Evolutionary conservation across 1,140 invertebrate species (phyloP).

Genomic region (Drosophila aff.): DNA sequence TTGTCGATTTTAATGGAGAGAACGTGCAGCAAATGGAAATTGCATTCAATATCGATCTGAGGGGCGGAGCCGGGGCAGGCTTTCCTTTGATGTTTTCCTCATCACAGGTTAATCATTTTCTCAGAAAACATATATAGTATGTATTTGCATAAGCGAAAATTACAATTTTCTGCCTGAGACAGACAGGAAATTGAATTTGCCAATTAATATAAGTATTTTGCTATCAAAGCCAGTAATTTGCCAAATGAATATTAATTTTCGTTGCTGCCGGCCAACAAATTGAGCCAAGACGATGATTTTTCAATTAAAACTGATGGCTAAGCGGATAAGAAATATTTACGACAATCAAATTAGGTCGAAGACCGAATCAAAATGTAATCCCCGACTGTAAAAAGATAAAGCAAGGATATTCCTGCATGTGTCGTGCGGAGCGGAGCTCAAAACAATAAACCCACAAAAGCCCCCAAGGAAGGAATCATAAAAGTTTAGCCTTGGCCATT

Average conservation of each 20-base stretch:
- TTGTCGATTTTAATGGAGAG: conserved; percentile 19
- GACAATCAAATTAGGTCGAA: conserved; percentile 34
- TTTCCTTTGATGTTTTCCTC: conserved; percentile 27
- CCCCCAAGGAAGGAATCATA: conserved; percentile 38
- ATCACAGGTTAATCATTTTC: conserved; percentile 23
- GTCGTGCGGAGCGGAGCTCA: conserved; percentile 5
- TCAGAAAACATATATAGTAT: conserved; percentile 9
- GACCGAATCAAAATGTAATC: conserved; percentile 34
- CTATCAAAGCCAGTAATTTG: conserved; percentile 18
- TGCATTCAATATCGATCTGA: conserved; percentile 4
- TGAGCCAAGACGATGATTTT: conserved; percentile 16
- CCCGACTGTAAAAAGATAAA: conserved; percentile 17
- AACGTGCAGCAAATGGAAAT: conserved; percentile 37
- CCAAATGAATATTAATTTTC: conserved; percentile 24
- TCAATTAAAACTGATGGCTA: conserved; percentile 26
- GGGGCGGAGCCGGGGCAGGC: not conserved
- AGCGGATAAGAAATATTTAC: conserved; percentile 21
- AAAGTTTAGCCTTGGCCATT: conserved; percentile 45
- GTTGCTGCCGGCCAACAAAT: not conserved
- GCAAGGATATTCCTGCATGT: conserved; percentile 12
- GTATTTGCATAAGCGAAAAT: conserved; percentile 39
- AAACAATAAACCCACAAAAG: conserved; percentile 46
- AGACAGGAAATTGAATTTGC: conserved; percentile 20
- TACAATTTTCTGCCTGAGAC: conserved; percentile 25
- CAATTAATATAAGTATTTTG: conserved; percentile 13